A percentile compares a stretch with the other conserved stretches of the same genome.
These are phyloP conservation scores for Pocota personata DNA, from an alignment of 2,888 invertebrate species.

Conservation along the genomic window DNA sequence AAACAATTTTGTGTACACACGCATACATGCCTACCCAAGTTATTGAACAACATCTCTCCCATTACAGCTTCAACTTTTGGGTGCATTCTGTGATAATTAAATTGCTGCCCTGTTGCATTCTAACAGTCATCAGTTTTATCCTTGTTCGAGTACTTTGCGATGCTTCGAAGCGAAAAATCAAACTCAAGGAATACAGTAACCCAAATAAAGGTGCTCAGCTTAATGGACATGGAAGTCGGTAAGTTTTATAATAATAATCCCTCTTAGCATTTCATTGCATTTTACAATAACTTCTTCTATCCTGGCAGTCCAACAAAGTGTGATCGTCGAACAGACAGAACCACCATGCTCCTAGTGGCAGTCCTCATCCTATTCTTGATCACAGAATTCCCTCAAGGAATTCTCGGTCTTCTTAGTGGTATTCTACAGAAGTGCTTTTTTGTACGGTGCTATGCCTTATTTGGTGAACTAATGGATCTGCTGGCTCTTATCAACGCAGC, in stretches of 20 bases:
- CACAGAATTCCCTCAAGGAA: slow-evolving; percentile 94
- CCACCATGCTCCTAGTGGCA: slow-evolving; percentile 94
- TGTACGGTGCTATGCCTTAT: slow-evolving; percentile 89
- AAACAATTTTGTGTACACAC: too few species aligned
- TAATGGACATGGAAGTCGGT: slow-evolving; percentile 74
- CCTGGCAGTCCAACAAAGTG: slow-evolving; percentile 83
- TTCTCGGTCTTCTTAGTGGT: slow-evolving; percentile 88
- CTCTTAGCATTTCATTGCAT: too few species aligned
- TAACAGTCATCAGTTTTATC: slow-evolving; percentile 87
- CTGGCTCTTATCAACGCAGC: slow-evolving; percentile 95
- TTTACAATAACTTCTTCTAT: background rate
- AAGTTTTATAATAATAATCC: too few species aligned
- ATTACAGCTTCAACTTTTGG: slow-evolving; percentile 87
- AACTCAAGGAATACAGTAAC: slow-evolving; percentile 86
- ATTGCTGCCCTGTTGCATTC: slow-evolving; percentile 88
- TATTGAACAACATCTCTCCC: background rate
- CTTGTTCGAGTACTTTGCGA: slow-evolving; percentile 88
- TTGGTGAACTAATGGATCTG: slow-evolving; percentile 95
- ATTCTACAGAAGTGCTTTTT: slow-evolving; percentile 89
- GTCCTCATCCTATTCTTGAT: slow-evolving; percentile 93
- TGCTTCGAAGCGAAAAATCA: slow-evolving; percentile 89
- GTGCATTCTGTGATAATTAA: slow-evolving; percentile 90
- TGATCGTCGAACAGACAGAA: slow-evolving; percentile 91
- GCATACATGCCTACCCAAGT: background rate
- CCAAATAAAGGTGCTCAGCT: slow-evolving; percentile 82